A percentile compares a stretch with the other conserved stretches of the same genome.
These are phyloP conservation scores for Alca torda DNA, from an alignment of 2,797 vertebrate species.

Conservation along the genomic window DNA sequence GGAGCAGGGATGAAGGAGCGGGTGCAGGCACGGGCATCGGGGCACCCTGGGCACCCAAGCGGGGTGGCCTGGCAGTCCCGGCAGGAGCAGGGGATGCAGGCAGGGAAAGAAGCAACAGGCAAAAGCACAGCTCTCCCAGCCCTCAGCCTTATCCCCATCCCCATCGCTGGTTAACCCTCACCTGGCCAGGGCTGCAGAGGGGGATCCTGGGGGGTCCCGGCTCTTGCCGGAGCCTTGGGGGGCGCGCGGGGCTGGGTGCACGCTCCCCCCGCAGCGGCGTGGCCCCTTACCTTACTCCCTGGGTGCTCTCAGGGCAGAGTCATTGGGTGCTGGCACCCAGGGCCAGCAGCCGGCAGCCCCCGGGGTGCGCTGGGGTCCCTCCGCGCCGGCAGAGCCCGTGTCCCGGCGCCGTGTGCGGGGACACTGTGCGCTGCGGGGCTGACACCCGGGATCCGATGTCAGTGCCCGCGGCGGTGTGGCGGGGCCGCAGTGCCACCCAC, in stretches of 20 bases:
- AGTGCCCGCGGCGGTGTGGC: rapidly evolving
- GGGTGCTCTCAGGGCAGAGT: background rate
- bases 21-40: background rate
- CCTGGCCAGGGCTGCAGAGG: background rate
- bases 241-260: background rate
- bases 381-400: background rate
- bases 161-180: background rate
- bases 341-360: background rate
- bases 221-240: background rate
- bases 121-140: background rate
- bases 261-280: rapidly evolving
- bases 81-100: background rate
- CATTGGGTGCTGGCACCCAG: background rate
- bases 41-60: background rate
- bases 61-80: background rate
- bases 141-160: background rate
- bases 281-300: background rate
- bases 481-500: constrained; percentile 57
- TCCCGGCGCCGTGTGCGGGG: background rate
- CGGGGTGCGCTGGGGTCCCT: background rate
- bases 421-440: background rate
- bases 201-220: background rate
- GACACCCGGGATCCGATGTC: background rate
- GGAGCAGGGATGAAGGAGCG: background rate
- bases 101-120: background rate